Evolutionary conservation across 2,888 invertebrate species (phyloP).

Genomic region (Sturmia bella): DNA sequence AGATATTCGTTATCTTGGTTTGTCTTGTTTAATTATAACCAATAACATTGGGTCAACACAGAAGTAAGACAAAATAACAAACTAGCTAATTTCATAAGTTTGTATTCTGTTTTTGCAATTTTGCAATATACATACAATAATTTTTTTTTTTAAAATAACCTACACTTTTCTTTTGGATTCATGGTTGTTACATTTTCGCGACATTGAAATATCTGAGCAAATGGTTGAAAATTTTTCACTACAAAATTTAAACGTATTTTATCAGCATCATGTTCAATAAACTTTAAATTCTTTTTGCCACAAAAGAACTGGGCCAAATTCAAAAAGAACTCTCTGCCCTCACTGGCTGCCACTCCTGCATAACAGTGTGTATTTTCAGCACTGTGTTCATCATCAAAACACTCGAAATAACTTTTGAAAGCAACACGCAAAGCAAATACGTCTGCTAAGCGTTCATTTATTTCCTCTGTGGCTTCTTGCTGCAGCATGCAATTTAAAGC

Average conservation of each 20-base stretch:
- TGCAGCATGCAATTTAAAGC: conserved; percentile 2
- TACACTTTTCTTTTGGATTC: conserved; percentile 74
- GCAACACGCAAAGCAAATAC: conserved; percentile 5
- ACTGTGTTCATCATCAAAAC: not conserved
- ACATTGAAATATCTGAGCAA: conserved; percentile 73
- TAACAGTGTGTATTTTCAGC: not conserved
- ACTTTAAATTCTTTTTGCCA: conserved; percentile 64
- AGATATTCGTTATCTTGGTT: too few relatives aligned
- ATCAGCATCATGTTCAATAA: conserved; percentile 76
- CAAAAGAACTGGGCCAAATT: conserved; percentile 78
- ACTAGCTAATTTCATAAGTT: too few relatives aligned
- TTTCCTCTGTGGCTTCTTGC: not conserved
- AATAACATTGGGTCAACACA: too few relatives aligned
- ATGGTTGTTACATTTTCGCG: conserved; percentile 70
- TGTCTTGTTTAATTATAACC: too few relatives aligned
- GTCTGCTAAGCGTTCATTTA: conserved; percentile 48
- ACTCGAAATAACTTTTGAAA: not conserved
- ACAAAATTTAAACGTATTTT: conserved; percentile 74
- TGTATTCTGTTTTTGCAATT: too few relatives aligned
- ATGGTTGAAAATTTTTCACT: conserved; percentile 74
- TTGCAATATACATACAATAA: too few relatives aligned
- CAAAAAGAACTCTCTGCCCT: conserved; percentile 72
- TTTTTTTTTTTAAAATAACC: conserved; percentile 39
- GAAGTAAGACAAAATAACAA: too few relatives aligned
- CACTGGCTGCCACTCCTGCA: conserved; percentile 61